Evolutionary conservation across 2,888 invertebrate species (phyloP).

Genomic region (Octonoba sinensis): DNA sequence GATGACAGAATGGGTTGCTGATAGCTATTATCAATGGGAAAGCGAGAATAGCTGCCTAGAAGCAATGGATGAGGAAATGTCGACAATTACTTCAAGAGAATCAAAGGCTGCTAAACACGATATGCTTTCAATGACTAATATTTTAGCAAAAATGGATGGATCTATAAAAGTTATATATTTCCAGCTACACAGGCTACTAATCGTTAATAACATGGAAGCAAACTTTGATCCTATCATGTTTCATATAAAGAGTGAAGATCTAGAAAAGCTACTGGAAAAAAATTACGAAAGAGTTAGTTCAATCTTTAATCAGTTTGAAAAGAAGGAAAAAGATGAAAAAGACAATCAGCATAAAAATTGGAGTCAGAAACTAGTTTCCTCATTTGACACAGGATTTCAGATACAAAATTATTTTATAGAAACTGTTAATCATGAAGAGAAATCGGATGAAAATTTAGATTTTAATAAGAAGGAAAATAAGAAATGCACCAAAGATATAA

Average conservation of each 20-base stretch:
- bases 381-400: background rate
- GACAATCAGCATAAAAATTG: too few species aligned
- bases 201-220: background rate
- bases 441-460: background rate
- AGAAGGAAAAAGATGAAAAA: background rate
- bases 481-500: background rate
- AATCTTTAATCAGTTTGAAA: background rate
- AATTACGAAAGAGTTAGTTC: background rate
- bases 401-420: slow-evolving; percentile 2
- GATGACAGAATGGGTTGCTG: slow-evolving; percentile 16
- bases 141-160: slow-evolving; percentile 4
- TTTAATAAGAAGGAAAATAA: background rate
- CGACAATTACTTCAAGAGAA: background rate
- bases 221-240: background rate
- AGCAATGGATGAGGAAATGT: slow-evolving; percentile 2
- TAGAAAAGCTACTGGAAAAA: background rate
- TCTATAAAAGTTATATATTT: background rate
- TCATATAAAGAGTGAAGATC: slow-evolving; percentile 1
- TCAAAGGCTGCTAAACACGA: too few species aligned
- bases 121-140: background rate
- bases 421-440: background rate
- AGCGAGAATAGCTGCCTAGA: slow-evolving; percentile 8
- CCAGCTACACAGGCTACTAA: background rate
- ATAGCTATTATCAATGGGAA: background rate
- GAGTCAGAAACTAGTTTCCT: background rate